phyloP scores from a whole-genome alignment of 2,113 vertebrate genomes.

The Physeter macrocephalus region DNA sequence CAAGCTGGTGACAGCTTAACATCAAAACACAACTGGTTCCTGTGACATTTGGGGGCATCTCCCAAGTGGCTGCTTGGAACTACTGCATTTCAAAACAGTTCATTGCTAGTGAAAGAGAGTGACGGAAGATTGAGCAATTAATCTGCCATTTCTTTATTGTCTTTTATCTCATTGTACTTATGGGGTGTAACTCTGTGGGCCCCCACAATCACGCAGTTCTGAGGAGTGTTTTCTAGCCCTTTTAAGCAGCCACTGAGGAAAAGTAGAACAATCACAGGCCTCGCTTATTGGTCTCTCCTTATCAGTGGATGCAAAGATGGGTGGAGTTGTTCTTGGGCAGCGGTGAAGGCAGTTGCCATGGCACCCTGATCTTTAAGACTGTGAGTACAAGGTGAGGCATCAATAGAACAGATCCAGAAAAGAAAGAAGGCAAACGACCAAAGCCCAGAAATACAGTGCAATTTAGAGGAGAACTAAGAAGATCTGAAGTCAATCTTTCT shows the following conservation, averaged over 20 bases:
- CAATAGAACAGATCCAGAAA: background rate
- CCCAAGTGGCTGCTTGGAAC: background rate
- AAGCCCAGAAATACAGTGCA: background rate
- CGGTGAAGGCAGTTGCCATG: background rate
- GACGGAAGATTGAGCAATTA: background rate
- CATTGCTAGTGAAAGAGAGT: background rate
- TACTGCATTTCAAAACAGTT: background rate
- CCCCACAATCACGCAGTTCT: background rate
- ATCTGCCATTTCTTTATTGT: background rate
- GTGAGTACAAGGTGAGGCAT: fast-evolving
- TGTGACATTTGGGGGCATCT: background rate
- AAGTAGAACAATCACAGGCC: background rate
- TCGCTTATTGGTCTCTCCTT: background rate
- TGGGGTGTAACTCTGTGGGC: background rate
- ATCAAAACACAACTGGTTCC: background rate
- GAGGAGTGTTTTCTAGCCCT: background rate
- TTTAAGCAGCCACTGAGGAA: background rate
- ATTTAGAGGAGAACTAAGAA: background rate
- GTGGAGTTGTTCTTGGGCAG: fast-evolving
- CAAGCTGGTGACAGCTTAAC: background rate
- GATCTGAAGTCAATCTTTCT: background rate
- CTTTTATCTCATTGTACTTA: background rate
- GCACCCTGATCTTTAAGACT: background rate
- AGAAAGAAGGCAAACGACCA: background rate
- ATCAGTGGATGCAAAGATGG: fast-evolving